These are phyloP conservation scores for Tolypeutes matacus DNA, from an alignment of 2,797 vertebrate species.

Conservation along the genomic window DNA sequence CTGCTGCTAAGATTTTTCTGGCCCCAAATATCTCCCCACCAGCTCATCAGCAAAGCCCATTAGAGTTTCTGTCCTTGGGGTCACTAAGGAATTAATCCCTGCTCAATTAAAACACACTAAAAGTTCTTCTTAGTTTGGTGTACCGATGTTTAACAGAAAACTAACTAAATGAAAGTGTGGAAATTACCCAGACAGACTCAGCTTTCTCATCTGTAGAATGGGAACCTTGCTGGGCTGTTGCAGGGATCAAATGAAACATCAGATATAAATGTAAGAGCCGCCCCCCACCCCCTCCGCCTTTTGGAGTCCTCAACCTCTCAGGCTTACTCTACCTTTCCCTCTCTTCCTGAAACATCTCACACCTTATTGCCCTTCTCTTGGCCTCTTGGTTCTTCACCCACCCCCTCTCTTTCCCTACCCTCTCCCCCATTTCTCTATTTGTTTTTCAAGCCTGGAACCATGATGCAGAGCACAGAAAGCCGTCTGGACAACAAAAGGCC, in stretches of 20 bases:
- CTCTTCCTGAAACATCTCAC: background rate
- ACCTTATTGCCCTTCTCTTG: background rate
- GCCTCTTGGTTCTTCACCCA: fast-evolving
- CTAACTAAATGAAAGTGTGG: background rate
- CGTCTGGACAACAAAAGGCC: background rate
- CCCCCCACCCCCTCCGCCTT: too few relatives aligned
- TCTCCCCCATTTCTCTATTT: background rate
- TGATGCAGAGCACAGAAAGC: background rate
- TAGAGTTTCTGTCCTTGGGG: background rate
- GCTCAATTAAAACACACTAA: background rate
- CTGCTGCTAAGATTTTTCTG: background rate
- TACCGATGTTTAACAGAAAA: background rate
- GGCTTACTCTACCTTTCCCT: background rate
- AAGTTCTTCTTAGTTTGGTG: background rate
- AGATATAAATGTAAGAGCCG: fast-evolving
- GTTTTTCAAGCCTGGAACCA: background rate
- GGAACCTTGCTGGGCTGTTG: background rate
- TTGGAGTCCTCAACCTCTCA: background rate
- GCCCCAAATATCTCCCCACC: background rate
- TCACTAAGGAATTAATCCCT: background rate
- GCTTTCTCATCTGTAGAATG: background rate
- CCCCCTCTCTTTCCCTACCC: background rate
- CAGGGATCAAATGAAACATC: fast-evolving
- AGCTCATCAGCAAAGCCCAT: background rate
- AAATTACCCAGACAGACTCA: background rate